Percentiles rank a stretch among this genome's conserved stretches.
phyloP scores from a whole-genome alignment of 2,888 invertebrate genomes.

The Drosophila ochracea region DNA sequence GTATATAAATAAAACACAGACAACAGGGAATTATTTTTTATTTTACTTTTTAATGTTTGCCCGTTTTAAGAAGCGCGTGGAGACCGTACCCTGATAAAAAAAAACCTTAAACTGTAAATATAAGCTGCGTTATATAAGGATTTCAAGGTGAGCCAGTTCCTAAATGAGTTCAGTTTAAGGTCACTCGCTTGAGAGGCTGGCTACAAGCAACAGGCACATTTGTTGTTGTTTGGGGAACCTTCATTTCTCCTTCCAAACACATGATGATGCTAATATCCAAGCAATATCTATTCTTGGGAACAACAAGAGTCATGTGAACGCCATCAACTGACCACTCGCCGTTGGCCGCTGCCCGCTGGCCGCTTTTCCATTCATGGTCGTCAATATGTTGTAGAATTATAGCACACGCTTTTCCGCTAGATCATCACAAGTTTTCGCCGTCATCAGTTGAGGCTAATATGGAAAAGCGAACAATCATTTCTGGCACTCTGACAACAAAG shows the following conservation, averaged over 20 bases:
- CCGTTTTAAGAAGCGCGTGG: conserved; percentile 40
- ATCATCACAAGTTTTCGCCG: conserved; percentile 52
- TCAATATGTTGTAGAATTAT: conserved; percentile 37
- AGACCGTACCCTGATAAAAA: conserved; percentile 15
- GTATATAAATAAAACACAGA: conserved; percentile 67
- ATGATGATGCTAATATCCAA: conserved; percentile 55
- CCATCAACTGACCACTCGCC: conserved; percentile 14
- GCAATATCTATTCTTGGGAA: conserved; percentile 52
- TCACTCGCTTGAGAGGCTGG: not conserved
- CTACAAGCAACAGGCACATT: not conserved
- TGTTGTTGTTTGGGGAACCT: conserved; percentile 45
- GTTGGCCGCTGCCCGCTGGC: conserved; percentile 16
- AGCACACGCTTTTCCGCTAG: conserved; percentile 2
- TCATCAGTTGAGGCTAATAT: conserved; percentile 52
- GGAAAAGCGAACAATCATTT: conserved; percentile 24
- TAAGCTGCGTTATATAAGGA: conserved; percentile 10
- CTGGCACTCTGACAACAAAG: conserved; percentile 55
- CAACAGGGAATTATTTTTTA: conserved; percentile 4
- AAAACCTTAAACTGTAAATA: not conserved
- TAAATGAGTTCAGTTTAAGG: not conserved
- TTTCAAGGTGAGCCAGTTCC: conserved; percentile 10
- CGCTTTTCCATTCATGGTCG: conserved; percentile 57
- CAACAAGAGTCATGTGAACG: conserved; percentile 60
- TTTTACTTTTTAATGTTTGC: conserved; percentile 12
- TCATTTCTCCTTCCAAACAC: conserved; percentile 74